Evolutionary conservation across 1,140 invertebrate species (phyloP), one percentile per base, ranked within the genome.

Genomic region (Psilanteris sp.): DNA sequence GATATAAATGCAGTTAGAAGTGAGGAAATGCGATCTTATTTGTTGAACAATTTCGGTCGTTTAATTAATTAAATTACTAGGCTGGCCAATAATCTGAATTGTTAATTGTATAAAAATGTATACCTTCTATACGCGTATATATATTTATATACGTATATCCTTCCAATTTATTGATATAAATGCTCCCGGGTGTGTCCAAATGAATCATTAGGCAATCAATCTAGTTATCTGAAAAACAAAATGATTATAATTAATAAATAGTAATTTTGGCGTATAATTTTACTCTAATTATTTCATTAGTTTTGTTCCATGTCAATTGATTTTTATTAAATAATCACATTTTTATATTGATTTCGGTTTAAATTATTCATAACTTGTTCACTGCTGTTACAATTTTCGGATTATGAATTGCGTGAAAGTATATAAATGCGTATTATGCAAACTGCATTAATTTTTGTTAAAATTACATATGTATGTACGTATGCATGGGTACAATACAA

Each of bases 151-250:
- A 67, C 62, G 41, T 24, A 37, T 27, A 67, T 67, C 62, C 62
- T 36, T 67, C 62, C 62, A 48, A 67, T 54, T 66, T 66, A 66
- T 66, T 54, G 61, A 36, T 54, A 54, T 54, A 66, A 36, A 66
- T 54, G 61, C 48, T 66, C 48, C 61, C 61, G 20, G 61, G 55
- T 46, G 61, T 44, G 48, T 66, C 61, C 61, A 27, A 66, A 66
- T 36, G 61, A 36, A 66, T 66, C 48, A 36, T 66, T 66, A 66
- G 61, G 61, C 61, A 66, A 66, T 66, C 61, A 66, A 66, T 66
- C 48, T 55, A 66, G 61, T 54, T 54, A 66, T 66, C 61, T 66
- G 61, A 66, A 66, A 66, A 66, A 66, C 55, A 66, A 66, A 66
- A 66, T 18, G 39, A 54, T 31, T 34, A 20, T 34, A 66, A 66